Evolutionary conservation across 2,113 vertebrate species (phyloP).

Genomic region (Malurus melanocephalus): DNA sequence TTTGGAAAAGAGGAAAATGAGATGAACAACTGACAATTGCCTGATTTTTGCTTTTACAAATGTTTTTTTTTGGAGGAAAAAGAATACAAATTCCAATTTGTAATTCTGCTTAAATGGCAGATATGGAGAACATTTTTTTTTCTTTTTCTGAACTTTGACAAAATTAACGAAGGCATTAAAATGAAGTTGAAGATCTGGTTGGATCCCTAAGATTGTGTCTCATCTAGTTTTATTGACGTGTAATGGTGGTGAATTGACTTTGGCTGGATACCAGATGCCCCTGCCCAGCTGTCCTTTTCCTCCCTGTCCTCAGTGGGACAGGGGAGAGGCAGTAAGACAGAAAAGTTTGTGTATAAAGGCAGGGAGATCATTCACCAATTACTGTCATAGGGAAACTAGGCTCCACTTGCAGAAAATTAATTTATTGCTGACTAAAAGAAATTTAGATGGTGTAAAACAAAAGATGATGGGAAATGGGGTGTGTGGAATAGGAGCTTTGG

Average conservation of each 20-base stretch:
- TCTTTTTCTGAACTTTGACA: not conserved
- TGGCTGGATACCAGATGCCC: not conserved
- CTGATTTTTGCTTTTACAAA: not conserved
- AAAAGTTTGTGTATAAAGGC: not conserved
- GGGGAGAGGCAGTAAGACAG: not conserved
- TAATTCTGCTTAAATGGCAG: not conserved
- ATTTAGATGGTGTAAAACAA: not conserved
- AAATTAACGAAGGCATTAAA: not conserved
- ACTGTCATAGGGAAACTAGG: not conserved
- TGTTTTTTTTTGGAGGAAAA: not conserved
- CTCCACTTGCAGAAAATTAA: not conserved
- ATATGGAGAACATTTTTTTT: not conserved
- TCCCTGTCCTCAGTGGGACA: accelerated
- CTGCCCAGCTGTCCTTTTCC: accelerated
- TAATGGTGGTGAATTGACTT: not conserved
- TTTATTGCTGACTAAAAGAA: not conserved
- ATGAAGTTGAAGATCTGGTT: not conserved
- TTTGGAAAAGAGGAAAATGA: not conserved
- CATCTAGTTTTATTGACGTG: not conserved
- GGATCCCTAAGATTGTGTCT: not conserved
- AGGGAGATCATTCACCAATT: not conserved
- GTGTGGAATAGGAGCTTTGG: accelerated
- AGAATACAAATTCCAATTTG: not conserved
- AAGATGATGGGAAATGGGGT: accelerated
- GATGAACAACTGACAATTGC: not conserved